Percentiles rank a stretch among this genome's conserved stretches.
phyloP scores from a whole-genome alignment of 2,113 vertebrate genomes.

The Gorsachius goisagi region DNA sequence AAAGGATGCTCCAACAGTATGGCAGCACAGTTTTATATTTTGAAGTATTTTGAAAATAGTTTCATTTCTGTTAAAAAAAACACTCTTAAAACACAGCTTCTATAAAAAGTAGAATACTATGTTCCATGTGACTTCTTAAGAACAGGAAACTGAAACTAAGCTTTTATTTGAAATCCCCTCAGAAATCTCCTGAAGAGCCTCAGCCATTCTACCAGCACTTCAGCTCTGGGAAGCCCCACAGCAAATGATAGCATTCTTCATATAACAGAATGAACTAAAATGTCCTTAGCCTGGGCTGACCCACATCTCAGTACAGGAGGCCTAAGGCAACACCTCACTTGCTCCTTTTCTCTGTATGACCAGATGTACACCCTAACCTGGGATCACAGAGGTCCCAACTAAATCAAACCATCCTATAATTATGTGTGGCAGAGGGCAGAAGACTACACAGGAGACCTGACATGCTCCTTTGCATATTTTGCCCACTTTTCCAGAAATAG shows the following conservation, averaged over 20 bases:
- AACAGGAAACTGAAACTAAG: not conserved
- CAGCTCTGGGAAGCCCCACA: not conserved
- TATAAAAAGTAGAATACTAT: not conserved
- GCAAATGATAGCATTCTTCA: not conserved
- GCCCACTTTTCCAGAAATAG: not conserved
- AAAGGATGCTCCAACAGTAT: not conserved
- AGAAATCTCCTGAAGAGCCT: not conserved
- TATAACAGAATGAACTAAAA: not conserved
- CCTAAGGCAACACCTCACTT: not conserved
- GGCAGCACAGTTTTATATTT: not conserved
- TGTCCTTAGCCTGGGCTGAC: not conserved
- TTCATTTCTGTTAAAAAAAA: not conserved
- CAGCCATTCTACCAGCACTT: not conserved
- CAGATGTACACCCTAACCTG: not conserved
- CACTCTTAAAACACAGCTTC: not conserved
- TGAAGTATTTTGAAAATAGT: not conserved
- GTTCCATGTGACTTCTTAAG: not conserved
- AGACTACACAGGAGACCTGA: not conserved
- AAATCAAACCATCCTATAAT: not conserved
- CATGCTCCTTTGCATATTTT: not conserved
- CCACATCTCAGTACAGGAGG: not conserved
- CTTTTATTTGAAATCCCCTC: not conserved
- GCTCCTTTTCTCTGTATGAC: not conserved
- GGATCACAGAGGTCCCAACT: not conserved
- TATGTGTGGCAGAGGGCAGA: not conserved